Base-by-base conservation (phyloP, 2,113 vertebrate species). In the Larimichthys polyactis region DNA sequence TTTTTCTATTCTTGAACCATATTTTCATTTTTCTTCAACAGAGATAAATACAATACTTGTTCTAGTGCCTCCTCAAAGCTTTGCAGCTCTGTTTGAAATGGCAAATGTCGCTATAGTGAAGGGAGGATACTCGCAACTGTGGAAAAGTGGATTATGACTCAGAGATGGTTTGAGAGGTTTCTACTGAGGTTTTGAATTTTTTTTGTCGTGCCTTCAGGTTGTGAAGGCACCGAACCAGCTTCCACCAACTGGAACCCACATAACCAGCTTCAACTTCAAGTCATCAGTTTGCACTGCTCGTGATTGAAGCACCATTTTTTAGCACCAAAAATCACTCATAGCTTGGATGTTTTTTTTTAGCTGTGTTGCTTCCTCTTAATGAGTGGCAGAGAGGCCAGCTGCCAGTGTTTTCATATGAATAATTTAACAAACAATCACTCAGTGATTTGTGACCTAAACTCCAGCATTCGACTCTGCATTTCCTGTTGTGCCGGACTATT, bases 381-480 rank as follows among this genome's bases (percentile, higher is more conserved):
- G 69, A 88, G 79, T 75, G 49, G 59, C 67, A 77, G 60, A 87
- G 78, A 78, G 71, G 63, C 54, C 84, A 90, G 84, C 68, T 89
- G 86, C 75, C 79, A 46, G 4, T 81, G 79, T 79, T 85, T 88
- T 82, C 36, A 71, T 75, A 66, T 71, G 68, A 87, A 83, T 81
- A 73, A 90, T 78, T 84, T 29, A 86, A 78, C 86, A 85, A 79
- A 62, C 68, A 75, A 17, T 85, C 32, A 57, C 16, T 77, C 43
- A 55, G 66, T 77, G 63, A 69, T 84, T 82, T 84, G 29, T 17
- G 69, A 70, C n/a, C 65, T 43, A n/a, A 76, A 84, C 59, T 84
- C 55, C 44, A 27, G 43, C 55, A n/a, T 69, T 73, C 14, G 24
- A 44, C 43, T 63, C 65, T 73, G 24, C n/a, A 5, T 74, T 85